Conservation (phyloP, 2,888 invertebrate species). For the Ariolimax columbianus region DNA sequence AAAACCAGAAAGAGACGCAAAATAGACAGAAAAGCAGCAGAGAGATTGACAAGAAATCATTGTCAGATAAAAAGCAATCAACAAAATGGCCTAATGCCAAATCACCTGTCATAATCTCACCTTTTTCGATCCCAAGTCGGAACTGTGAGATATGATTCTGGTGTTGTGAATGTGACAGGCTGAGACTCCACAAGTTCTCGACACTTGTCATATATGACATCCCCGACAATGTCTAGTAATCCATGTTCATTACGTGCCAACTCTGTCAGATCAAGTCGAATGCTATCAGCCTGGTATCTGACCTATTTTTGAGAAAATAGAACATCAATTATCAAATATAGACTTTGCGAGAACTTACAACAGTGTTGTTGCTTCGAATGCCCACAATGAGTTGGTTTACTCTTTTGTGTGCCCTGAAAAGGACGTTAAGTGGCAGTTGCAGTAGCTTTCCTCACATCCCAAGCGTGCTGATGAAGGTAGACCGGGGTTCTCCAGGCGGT, state of each 20-base stretch:
- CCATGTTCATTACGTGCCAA: conserved; percentile 90
- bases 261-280: conserved; percentile 92
- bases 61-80: not conserved
- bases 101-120: conserved; percentile 19
- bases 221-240: conserved; percentile 89
- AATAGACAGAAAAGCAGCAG: too few species aligned
- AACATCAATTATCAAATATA: too few species aligned
- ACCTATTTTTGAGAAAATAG: conserved; percentile 83
- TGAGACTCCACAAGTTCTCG: conserved; percentile 81
- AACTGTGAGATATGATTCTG: conserved; percentile 85
- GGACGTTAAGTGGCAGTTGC: too few species aligned
- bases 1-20: too few species aligned
- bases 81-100: not conserved
- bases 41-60: not conserved
- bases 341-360: not conserved
- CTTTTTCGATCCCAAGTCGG: conserved; percentile 90
- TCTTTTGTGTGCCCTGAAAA: too few species aligned
- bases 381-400: too few species aligned
- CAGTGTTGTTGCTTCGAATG: not conserved
- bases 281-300: conserved; percentile 92
- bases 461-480: too few species aligned
- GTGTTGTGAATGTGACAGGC: conserved; percentile 93
- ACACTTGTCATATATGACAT: conserved; percentile 83
- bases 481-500: too few species aligned
- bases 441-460: too few species aligned